Evolutionary conservation across 2,888 invertebrate genomes (phyloP).

Genomic region (Leptogaster cylindrica): DNA sequence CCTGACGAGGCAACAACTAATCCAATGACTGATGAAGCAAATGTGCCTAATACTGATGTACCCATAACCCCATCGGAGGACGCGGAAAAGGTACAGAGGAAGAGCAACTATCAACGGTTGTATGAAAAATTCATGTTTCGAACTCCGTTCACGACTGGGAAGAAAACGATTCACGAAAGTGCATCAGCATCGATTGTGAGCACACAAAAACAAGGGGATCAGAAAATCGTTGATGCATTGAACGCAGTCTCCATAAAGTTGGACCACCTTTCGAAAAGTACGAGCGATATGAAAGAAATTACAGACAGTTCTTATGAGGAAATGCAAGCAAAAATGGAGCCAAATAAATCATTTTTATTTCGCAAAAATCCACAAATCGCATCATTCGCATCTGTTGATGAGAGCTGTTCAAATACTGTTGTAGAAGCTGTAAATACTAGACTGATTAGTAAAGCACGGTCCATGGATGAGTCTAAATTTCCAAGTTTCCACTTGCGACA

Average conservation of each 20-base stretch:
- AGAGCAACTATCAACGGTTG: slow-evolving; percentile 54
- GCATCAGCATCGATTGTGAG: too few species aligned
- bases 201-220: slow-evolving; percentile 50
- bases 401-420: slow-evolving; percentile 50
- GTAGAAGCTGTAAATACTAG: slow-evolving; percentile 59
- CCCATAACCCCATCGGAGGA: neutral
- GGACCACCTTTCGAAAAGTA: slow-evolving; percentile 50
- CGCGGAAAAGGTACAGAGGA: slow-evolving; percentile 18
- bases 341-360: slow-evolving; percentile 73
- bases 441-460: slow-evolving; percentile 53
- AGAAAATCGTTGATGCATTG: slow-evolving; percentile 57
- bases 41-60: too few species aligned
- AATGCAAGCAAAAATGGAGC: slow-evolving; percentile 63
- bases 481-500: slow-evolving; percentile 27
- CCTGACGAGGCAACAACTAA: too few species aligned
- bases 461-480: slow-evolving; percentile 47
- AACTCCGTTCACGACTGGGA: slow-evolving; percentile 49
- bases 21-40: too few species aligned
- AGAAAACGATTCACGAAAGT: too few species aligned
- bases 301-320: slow-evolving; percentile 57
- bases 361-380: slow-evolving; percentile 61
- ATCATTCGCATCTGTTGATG: slow-evolving; percentile 38
- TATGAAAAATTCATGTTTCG: slow-evolving; percentile 59
- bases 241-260: slow-evolving; percentile 56
- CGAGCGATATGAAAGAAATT: slow-evolving; percentile 40